A percentile compares a stretch with the other conserved stretches of the same genome.
Conservation (phyloP, 2,888 invertebrate genomes). For the Drosophila helvetica region DNA sequence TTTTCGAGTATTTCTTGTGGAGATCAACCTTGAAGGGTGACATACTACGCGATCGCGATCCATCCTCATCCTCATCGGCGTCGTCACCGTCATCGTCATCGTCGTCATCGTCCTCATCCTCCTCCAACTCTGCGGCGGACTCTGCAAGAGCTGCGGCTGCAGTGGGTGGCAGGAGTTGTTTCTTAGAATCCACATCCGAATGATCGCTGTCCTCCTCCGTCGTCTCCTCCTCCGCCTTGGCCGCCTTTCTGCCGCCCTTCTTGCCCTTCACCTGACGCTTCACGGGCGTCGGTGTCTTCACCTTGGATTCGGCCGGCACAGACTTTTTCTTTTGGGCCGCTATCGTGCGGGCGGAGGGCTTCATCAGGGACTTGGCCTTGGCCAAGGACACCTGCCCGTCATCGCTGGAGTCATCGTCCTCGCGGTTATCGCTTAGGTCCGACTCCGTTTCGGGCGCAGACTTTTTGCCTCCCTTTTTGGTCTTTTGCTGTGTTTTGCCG, state of each 20-base stretch:
- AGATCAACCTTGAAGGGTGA: conserved; percentile 83
- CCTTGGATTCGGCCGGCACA: conserved; percentile 60
- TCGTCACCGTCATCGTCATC: conserved; percentile 44
- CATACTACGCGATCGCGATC: conserved; percentile 81
- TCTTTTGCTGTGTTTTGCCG: conserved; percentile 62
- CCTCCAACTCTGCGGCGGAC: conserved; percentile 78
- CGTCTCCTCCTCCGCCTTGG: conserved; percentile 43
- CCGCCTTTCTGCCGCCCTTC: conserved; percentile 42
- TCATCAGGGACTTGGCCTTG: conserved; percentile 56
- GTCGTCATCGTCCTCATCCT: conserved; percentile 68
- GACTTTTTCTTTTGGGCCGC: conserved; percentile 69
- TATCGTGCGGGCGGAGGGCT: conserved; percentile 66
- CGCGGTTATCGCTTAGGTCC: conserved; percentile 54
- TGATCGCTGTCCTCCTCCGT: conserved; percentile 49
- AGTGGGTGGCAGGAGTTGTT: conserved; percentile 75
- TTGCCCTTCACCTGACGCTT: conserved; percentile 60
- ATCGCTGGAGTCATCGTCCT: conserved; percentile 56
- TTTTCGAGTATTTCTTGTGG: conserved; percentile 84
- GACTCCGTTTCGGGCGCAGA: conserved; percentile 51
- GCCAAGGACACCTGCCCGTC: conserved; percentile 66
- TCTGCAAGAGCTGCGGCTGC: conserved; percentile 79
- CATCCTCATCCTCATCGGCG: conserved; percentile 67
- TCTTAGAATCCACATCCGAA: conserved; percentile 49
- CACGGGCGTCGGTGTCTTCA: conserved; percentile 56
- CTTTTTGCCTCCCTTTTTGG: conserved; percentile 64